Percentiles rank a stretch among this genome's conserved stretches.
These are phyloP conservation scores for Acrocephalus scirpaceus DNA, from an alignment of 2,797 vertebrate genomes.

Conservation along the genomic window DNA sequence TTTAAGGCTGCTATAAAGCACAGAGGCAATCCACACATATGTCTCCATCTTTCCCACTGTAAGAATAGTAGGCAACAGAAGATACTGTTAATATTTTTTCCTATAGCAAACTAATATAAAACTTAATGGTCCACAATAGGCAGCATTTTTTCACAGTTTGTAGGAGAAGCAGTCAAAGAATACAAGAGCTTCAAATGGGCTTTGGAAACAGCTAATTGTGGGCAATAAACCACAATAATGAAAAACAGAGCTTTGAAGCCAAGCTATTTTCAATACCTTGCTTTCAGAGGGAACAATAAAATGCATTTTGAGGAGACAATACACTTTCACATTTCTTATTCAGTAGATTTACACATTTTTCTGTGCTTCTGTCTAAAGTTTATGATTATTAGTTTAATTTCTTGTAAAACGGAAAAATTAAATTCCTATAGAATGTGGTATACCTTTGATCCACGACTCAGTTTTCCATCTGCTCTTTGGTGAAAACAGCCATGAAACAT, in stretches of 20 bases:
- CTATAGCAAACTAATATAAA: conserved; percentile 11
- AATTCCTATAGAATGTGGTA: neutral
- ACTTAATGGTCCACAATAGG: neutral
- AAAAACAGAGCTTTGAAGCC: conserved; percentile 41
- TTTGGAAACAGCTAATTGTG: neutral
- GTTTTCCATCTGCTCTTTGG: neutral
- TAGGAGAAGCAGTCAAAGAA: conserved; percentile 19
- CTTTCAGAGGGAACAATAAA: conserved; percentile 14
- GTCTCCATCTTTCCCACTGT: neutral
- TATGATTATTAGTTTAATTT: neutral
- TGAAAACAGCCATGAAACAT: neutral
- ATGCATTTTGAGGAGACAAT: conserved; percentile 1
- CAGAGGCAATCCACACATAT: neutral
- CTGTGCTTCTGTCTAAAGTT: neutral
- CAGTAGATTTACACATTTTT: neutral
- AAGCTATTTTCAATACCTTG: neutral
- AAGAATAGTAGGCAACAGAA: conserved; percentile 3
- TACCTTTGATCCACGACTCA: neutral
- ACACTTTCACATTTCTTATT: neutral
- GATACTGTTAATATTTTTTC: conserved; percentile 31
- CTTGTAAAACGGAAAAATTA: neutral
- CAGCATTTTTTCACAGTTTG: conserved; percentile 11
- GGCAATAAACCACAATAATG: conserved; percentile 37
- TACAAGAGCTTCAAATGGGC: neutral
- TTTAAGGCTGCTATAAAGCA: neutral